These are phyloP conservation scores for Microctonus aethiopoides DNA, from an alignment of 2,888 invertebrate genomes.

Conservation along the genomic window DNA sequence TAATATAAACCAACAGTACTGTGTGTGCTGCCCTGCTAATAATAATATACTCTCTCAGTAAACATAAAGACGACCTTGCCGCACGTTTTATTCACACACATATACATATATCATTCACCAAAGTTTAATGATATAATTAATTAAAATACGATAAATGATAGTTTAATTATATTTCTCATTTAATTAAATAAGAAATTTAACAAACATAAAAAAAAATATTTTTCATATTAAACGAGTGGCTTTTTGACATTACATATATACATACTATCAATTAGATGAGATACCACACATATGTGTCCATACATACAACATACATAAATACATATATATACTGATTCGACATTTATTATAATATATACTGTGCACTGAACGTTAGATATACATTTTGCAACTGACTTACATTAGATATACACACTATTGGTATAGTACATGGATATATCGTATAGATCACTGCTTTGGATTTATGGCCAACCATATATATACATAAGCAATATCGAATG, in stretches of 20 bases:
- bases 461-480: constrained; percentile 39
- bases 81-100: constrained; percentile 28
- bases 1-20: not conserved
- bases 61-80: constrained; percentile 27
- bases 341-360: constrained; percentile 34
- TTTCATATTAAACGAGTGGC: not conserved
- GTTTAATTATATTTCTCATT: not conserved
- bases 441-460: constrained; percentile 38
- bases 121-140: not conserved
- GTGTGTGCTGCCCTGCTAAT: not conserved
- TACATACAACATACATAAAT: constrained; percentile 11
- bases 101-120: not conserved
- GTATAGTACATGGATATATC: constrained; percentile 21
- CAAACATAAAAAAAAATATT: too few relatives aligned
- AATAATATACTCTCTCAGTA: not conserved
- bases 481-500: constrained; percentile 32
- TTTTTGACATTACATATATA: not conserved
- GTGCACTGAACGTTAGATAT: not conserved
- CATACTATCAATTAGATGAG: constrained; percentile 44
- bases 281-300: too few relatives aligned
- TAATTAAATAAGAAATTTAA: not conserved
- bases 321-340: constrained; percentile 15
- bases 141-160: not conserved
- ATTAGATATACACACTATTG: too few relatives aligned
- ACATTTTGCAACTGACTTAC: constrained; percentile 23